These are phyloP conservation scores for Pterocles orientalis DNA, from an alignment of 2,113 vertebrate genomes.

Conservation along the genomic window DNA sequence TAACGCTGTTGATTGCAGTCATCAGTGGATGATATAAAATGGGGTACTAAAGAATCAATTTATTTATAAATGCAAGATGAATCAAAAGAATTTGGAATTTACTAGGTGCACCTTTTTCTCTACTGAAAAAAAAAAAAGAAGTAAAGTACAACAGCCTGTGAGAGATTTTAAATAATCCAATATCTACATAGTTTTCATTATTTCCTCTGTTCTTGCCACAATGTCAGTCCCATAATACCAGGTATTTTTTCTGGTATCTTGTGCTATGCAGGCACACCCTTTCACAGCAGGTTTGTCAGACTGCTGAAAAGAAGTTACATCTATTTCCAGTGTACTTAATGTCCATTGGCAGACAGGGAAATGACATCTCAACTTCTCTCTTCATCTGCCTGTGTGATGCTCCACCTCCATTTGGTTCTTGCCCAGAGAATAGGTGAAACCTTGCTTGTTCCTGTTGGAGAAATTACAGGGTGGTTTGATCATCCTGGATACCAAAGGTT, in stretches of 20 bases:
- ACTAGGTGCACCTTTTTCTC: neutral
- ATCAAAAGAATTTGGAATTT: neutral
- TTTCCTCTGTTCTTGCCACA: neutral
- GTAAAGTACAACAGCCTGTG: neutral
- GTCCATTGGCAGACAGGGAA: neutral
- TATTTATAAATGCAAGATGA: neutral
- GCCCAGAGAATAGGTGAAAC: neutral
- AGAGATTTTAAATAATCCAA: neutral
- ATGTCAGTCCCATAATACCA: neutral
- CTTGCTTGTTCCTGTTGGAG: neutral
- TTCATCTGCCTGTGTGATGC: neutral
- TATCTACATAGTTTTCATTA: neutral
- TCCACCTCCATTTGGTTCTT: neutral
- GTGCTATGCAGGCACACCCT: rapidly evolving
- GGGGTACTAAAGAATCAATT: neutral
- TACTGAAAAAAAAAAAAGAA: neutral
- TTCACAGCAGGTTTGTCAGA: neutral
- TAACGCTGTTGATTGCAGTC: neutral
- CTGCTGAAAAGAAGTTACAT: neutral
- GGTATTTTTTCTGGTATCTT: neutral
- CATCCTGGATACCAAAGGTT: neutral
- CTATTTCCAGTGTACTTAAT: neutral
- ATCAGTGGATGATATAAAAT: neutral
- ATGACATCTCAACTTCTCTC: neutral
- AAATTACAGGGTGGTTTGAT: neutral